These are phyloP conservation scores for Brotula barbata DNA, from an alignment of 2,797 vertebrate genomes.

Conservation along the genomic window DNA sequence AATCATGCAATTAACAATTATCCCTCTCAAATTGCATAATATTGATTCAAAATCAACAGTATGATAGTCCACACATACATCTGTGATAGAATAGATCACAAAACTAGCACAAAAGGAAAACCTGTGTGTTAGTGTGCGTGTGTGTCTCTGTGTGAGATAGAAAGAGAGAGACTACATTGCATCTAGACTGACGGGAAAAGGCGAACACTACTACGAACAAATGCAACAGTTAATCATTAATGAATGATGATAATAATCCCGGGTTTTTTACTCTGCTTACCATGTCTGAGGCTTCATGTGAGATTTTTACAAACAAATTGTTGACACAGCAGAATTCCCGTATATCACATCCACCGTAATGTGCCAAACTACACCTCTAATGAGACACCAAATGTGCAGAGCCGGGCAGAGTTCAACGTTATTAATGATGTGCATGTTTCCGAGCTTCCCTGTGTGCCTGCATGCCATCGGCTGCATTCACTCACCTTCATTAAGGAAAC, in stretches of 20 bases:
- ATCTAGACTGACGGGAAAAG: no score
- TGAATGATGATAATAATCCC: no score
- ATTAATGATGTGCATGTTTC: slow-evolving; percentile 59
- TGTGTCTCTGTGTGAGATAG: background rate
- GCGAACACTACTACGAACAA: no score
- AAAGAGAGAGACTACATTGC: no score
- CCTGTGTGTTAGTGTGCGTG: background rate
- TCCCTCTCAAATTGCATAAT: background rate
- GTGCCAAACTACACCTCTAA: slow-evolving; percentile 59
- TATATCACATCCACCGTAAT: slow-evolving; percentile 37
- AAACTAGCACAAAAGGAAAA: no score
- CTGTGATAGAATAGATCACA: background rate
- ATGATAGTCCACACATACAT: background rate
- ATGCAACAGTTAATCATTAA: no score
- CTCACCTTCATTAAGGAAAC: background rate
- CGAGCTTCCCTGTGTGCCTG: slow-evolving; percentile 34
- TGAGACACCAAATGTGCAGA: slow-evolving; percentile 63
- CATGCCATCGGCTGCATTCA: slow-evolving; percentile 43
- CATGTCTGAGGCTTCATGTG: slow-evolving; percentile 14
- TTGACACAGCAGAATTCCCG: slow-evolving; percentile 45
- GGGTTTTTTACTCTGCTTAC: no score
- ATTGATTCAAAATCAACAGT: background rate
- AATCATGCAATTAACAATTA: background rate
- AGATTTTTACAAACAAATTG: slow-evolving; percentile 29
- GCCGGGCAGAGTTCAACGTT: slow-evolving; percentile 47